These are phyloP conservation scores for Drosophila prosaltans DNA, from an alignment of 1,140 invertebrate species.

Conservation along the genomic window DNA sequence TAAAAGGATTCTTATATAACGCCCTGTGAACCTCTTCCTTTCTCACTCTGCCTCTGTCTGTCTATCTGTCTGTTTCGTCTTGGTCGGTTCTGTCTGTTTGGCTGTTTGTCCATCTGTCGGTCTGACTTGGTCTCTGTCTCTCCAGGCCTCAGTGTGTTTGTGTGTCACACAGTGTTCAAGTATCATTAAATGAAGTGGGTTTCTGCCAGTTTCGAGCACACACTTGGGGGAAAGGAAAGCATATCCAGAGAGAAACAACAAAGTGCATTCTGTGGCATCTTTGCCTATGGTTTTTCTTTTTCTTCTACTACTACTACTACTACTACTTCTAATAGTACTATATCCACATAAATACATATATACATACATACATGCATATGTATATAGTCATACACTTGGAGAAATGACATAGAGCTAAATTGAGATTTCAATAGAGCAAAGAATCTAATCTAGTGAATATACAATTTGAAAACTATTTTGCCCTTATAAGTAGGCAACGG, in stretches of 20 bases:
- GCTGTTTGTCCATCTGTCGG: slow-evolving; percentile 18
- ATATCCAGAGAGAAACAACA: slow-evolving; percentile 75
- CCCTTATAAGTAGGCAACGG: neutral
- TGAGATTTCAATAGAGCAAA: too few relatives aligned
- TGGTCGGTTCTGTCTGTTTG: neutral
- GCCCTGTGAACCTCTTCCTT: slow-evolving; percentile 40
- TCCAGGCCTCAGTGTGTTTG: slow-evolving; percentile 71
- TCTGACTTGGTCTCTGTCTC: slow-evolving; percentile 12
- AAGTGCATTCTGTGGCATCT: slow-evolving; percentile 81
- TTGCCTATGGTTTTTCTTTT: slow-evolving; percentile 65
- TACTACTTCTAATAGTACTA: slow-evolving; percentile 1
- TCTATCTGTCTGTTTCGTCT: too few relatives aligned
- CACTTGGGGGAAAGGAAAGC: slow-evolving; percentile 82
- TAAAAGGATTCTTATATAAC: slow-evolving; percentile 81
- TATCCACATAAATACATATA: neutral
- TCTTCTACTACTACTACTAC: slow-evolving; percentile 19
- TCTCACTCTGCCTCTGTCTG: slow-evolving; percentile 33
- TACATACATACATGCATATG: slow-evolving; percentile 43
- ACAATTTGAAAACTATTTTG: too few relatives aligned
- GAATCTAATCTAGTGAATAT: too few relatives aligned
- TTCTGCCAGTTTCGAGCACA: slow-evolving; percentile 82
- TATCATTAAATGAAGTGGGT: slow-evolving; percentile 83
- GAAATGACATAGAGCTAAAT: neutral
- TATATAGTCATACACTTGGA: slow-evolving; percentile 3
- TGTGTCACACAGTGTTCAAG: slow-evolving; percentile 82